A percentile compares a stretch with the other conserved stretches of the same genome.
phyloP scores from a whole-genome alignment of 2,888 invertebrate genomes.

The Gastrophysa polygoni region DNA sequence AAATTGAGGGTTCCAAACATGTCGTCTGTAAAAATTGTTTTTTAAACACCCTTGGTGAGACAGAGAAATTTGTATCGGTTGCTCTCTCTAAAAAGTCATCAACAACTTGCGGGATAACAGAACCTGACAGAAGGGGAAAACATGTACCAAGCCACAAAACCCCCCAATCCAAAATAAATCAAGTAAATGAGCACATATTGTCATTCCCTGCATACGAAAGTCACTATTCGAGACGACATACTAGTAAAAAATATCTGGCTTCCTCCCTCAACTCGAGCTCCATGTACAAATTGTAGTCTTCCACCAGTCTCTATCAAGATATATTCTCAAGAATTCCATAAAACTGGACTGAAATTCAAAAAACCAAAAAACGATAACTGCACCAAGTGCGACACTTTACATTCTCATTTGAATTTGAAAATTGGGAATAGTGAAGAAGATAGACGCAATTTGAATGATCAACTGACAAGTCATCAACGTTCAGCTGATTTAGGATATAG shows the following conservation, averaged over 20 bases:
- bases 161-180: conserved; percentile 15
- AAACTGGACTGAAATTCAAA: conserved; percentile 18
- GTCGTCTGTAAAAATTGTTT: conserved; percentile 25
- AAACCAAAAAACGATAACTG: conserved; percentile 25
- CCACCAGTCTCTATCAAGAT: conserved; percentile 21
- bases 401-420: conserved; percentile 4
- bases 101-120: conserved; percentile 13
- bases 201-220: no score
- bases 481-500: no score
- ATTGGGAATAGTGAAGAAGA: background rate
- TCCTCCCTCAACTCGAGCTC: conserved; percentile 10
- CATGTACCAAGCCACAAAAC: conserved; percentile 18
- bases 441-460: background rate
- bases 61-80: conserved; percentile 13
- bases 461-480: no score
- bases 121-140: conserved; percentile 19
- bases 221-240: conserved; percentile 1
- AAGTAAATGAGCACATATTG: conserved; percentile 6
- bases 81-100: conserved; percentile 10
- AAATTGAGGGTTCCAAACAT: conserved; percentile 11
- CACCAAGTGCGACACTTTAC: conserved; percentile 18
- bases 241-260: conserved; percentile 20
- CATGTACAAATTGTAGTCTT: conserved; percentile 2
- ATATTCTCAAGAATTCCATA: conserved; percentile 17
- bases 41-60: conserved; percentile 21